Conservation (phyloP, 2,113 vertebrate species). For the Coptodon rendalli region DNA sequence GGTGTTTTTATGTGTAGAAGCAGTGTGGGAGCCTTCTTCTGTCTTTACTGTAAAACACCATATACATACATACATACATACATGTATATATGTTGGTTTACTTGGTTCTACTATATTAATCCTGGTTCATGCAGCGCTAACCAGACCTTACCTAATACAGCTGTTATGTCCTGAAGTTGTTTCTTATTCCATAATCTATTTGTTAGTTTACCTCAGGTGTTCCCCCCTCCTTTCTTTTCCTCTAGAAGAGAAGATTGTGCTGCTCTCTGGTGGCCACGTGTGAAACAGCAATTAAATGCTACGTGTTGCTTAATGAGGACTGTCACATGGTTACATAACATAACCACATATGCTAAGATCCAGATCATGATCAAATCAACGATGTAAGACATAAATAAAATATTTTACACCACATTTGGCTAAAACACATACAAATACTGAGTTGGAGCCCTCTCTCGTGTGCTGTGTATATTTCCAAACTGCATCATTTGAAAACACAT, state of each 20-base stretch:
- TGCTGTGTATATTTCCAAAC: neutral
- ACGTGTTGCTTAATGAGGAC: neutral
- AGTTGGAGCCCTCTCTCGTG: rapidly evolving
- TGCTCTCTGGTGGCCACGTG: constrained; percentile 18
- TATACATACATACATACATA: neutral
- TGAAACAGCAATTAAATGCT: neutral
- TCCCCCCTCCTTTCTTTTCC: rapidly evolving
- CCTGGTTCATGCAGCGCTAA: neutral
- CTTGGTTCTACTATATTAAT: neutral
- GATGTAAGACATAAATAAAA: neutral
- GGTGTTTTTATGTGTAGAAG: neutral
- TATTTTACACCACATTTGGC: neutral
- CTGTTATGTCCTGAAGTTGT: neutral
- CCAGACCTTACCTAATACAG: neutral
- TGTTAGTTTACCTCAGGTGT: neutral
- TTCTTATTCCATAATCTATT: neutral
- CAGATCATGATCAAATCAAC: neutral
- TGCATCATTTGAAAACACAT: neutral
- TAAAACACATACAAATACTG: neutral
- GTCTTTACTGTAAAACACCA: neutral
- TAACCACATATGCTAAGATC: neutral
- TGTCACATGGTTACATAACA: neutral
- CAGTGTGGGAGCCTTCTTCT: neutral
- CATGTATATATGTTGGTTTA: neutral
- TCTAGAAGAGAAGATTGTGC: neutral